Percentiles rank a stretch among this genome's conserved stretches.
Evolutionary conservation across 2,797 vertebrate genomes (phyloP).

Genomic region (Tangara arthus): DNA sequence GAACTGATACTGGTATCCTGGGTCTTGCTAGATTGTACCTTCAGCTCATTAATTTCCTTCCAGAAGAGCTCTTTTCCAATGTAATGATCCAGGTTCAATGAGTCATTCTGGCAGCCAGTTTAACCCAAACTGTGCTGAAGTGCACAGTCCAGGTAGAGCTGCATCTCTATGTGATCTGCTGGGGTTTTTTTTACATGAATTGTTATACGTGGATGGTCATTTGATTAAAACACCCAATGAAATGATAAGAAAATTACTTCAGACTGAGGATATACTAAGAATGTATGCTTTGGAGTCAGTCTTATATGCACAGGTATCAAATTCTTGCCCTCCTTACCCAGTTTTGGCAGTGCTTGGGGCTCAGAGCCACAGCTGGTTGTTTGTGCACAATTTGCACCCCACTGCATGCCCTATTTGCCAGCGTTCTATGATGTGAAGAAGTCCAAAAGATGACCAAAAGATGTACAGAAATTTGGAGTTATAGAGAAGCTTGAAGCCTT

Average conservation of each 20-base stretch:
- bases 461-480: not conserved
- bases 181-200: fast-evolving
- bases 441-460: not conserved
- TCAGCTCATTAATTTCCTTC: not conserved
- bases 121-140: not conserved
- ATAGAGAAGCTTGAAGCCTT: not conserved
- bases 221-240: not conserved
- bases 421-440: not conserved
- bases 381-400: not conserved
- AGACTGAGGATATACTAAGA: not conserved
- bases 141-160: not conserved
- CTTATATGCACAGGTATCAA: not conserved
- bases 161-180: not conserved
- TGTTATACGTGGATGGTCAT: not conserved
- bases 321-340: not conserved
- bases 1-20: not conserved
- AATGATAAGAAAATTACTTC: not conserved
- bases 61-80: not conserved
- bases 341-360: not conserved
- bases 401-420: not conserved
- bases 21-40: not conserved
- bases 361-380: not conserved
- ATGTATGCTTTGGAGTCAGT: not conserved
- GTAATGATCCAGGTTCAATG: not conserved
- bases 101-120: not conserved